phyloP scores from a whole-genome alignment of 2,888 invertebrate genomes.

The Chironomus riparius region DNA sequence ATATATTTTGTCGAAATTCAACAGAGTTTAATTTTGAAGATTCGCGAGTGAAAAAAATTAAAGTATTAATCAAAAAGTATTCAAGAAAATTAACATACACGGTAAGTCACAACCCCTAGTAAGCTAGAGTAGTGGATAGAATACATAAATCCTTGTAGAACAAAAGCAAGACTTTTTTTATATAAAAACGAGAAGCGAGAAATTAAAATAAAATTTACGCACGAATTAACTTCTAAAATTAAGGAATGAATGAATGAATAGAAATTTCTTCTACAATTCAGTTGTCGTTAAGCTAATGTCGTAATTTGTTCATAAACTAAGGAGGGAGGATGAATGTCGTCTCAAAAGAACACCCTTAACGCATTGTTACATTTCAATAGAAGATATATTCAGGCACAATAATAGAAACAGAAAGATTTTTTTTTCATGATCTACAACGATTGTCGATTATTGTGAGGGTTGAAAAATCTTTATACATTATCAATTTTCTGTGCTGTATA shows the following conservation, averaged over 20 bases:
- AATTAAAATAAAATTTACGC: conserved; percentile 27
- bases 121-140: no score
- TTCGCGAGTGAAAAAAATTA: no score
- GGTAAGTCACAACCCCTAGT: no score
- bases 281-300: neutral
- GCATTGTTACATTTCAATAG: neutral
- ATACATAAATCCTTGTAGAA: neutral
- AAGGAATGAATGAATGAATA: conserved; percentile 1
- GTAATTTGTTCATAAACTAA: conserved; percentile 8
- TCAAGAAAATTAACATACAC: no score
- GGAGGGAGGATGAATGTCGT: neutral
- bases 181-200: neutral
- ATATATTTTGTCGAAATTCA: no score
- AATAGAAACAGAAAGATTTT: no score
- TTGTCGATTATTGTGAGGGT: conserved; percentile 13
- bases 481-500: neutral
- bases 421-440: neutral
- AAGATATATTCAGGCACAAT: neutral
- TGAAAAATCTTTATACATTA: conserved; percentile 3
- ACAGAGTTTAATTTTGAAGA: no score
- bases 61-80: no score
- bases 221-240: conserved; percentile 16
- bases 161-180: neutral
- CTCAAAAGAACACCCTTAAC: conserved; percentile 8
- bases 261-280: conserved; percentile 10